Percentiles rank a stretch among this genome's conserved stretches.
These are phyloP conservation scores for Hydrotaea cyrtoneurina DNA, from an alignment of 2,888 invertebrate species.

Conservation along the genomic window DNA sequence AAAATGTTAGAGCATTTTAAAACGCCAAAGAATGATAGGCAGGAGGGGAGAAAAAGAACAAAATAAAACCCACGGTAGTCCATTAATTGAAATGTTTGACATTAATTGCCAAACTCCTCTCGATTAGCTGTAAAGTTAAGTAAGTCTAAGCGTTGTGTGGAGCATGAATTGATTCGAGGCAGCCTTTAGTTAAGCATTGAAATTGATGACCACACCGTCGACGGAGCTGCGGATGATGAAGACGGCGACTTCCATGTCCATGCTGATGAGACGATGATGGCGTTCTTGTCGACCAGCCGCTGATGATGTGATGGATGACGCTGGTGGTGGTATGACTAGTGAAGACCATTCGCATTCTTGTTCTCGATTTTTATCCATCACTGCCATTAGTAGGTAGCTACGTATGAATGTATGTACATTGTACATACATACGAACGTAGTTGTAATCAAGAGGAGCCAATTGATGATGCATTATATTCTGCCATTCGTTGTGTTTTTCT, in stretches of 20 bases:
- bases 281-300: conserved; percentile 27
- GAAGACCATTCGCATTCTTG: conserved; percentile 20
- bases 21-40: background rate
- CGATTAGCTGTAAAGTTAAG: conserved; percentile 38
- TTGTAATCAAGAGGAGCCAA: conserved; percentile 22
- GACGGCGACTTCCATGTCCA: background rate
- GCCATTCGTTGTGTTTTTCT: background rate
- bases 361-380: conserved; percentile 36
- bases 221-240: background rate
- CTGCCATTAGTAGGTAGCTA: conserved; percentile 30
- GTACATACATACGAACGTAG: background rate
- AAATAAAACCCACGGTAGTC: conserved; percentile 46
- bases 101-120: conserved; percentile 66
- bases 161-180: background rate
- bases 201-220: conserved; percentile 35
- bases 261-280: conserved; percentile 39
- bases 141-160: background rate
- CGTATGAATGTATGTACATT: too few species aligned
- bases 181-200: background rate
- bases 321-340: background rate
- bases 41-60: background rate
- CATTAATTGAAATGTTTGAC: conserved; percentile 68
- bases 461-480: conserved; percentile 56
- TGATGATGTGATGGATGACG: conserved; percentile 12
- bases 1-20: too few species aligned